A percentile compares a stretch with the other conserved stretches of the same genome.
phyloP scores from a whole-genome alignment of 2,797 vertebrate genomes.

The Erethizon dorsatum region DNA sequence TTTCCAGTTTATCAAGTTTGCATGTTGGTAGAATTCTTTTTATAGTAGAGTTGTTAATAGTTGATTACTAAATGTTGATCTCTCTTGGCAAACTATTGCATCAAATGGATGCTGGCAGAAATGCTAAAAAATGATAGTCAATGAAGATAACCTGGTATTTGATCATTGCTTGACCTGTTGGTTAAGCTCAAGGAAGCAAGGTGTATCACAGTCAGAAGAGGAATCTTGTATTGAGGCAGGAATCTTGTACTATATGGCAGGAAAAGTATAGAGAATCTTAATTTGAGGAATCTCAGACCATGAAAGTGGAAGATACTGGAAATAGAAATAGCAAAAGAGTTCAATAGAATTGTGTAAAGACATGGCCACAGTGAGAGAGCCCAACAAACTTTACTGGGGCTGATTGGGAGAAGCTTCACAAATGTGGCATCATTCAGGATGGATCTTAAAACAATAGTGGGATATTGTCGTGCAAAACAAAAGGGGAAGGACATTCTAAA shows the following conservation, averaged over 20 bases:
- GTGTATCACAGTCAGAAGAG: background rate
- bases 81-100: slow-evolving; percentile 42
- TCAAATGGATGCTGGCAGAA: background rate
- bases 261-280: background rate
- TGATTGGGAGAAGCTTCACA: background rate
- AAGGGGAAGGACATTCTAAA: background rate
- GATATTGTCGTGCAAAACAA: background rate
- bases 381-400: background rate
- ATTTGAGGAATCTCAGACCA: background rate
- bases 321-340: background rate
- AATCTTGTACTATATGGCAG: background rate
- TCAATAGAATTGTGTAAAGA: background rate
- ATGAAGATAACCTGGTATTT: background rate
- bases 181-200: slow-evolving; percentile 16
- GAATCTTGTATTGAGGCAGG: background rate
- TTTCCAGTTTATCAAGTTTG: slow-evolving; percentile 27
- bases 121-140: background rate
- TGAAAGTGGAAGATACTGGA: background rate
- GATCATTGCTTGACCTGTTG: background rate
- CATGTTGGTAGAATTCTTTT: background rate
- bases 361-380: background rate
- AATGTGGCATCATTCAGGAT: background rate
- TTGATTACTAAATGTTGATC: slow-evolving; percentile 21
- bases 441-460: background rate
- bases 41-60: slow-evolving; percentile 22